Evolutionary conservation across 2,797 vertebrate species (phyloP), one percentile per base, ranked within the genome.

Genomic region (Cuculus canorus): DNA sequence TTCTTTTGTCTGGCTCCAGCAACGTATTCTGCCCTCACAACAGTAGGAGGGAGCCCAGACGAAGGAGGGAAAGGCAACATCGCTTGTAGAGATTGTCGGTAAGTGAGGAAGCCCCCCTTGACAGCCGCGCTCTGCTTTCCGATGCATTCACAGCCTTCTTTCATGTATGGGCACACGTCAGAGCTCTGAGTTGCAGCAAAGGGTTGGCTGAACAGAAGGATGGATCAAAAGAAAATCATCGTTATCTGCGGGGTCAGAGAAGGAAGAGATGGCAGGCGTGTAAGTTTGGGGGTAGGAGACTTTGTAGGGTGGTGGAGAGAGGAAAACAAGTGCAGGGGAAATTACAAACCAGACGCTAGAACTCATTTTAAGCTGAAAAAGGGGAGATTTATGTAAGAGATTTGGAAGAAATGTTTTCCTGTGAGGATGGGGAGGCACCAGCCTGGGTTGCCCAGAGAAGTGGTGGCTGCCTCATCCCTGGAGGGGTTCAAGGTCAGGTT

Each of bases 1-100:
- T 95, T 95, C 94, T 92, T 95, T 95, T 91, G 95, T 95, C 91
- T 95, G 81, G 85, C 82, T 96, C 81, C 8, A 0, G 28, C 78
- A 68, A 92, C 10, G 7, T 39, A 30, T 77, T 64, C 76, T 56
- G 82, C 73, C 64, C 82, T 65, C 35, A 15, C 76, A 25, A 87
- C 87, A 72, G 72, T 78, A 80, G 88, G 75, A 76, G 59, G 79
- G 82, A 84, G 83, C 37, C 52, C 65, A 8, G 69, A 66, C 1
- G 1, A 82, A 81, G 91, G 80, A 91, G 63, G 63, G 66, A 66
- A 73, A 59, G 72, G 70, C 4, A 22, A 63, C 28, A 4, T 35
- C 37, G 79, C 37, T 61, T 30, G 64, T 18, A 22, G 59, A 70
- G 65, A 75, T 45, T 37, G 77, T 24, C 0, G 17, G 88, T 39